phyloP scores from a whole-genome alignment of 1,140 invertebrate genomes.

The Homalodisca vitripennis region DNA sequence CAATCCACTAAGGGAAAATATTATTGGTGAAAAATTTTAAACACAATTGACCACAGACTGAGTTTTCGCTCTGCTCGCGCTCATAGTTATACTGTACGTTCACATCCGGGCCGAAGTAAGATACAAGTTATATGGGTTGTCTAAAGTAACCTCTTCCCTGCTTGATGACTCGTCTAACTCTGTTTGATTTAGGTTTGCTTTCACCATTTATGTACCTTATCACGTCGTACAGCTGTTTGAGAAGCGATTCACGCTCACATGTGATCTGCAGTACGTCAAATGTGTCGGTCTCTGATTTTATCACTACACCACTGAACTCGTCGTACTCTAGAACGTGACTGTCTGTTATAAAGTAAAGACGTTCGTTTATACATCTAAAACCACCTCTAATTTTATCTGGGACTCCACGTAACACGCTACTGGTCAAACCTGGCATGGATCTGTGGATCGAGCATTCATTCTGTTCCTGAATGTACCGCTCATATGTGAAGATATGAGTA shows the following conservation, averaged over 20 bases:
- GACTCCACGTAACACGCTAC: not conserved
- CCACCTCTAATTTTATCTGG: not conserved
- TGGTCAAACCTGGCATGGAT: not conserved
- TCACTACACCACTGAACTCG: not conserved
- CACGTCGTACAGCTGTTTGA: too few species aligned
- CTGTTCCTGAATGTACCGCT: not conserved
- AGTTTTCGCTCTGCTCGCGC: constrained; percentile 1
- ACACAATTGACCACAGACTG: constrained; percentile 28
- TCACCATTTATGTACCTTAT: not conserved
- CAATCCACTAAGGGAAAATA: not conserved
- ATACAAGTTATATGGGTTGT: not conserved
- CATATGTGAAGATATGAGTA: not conserved
- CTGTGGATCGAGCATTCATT: not conserved
- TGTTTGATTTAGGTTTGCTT: not conserved
- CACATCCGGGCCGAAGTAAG: constrained; percentile 8
- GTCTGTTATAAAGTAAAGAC: not conserved
- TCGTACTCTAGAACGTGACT: too few species aligned
- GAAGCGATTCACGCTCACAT: too few species aligned
- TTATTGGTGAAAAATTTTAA: constrained; percentile 2
- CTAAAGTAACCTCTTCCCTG: constrained; percentile 1
- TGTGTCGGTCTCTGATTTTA: not conserved
- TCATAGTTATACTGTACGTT: constrained; percentile 22
- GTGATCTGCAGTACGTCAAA: too few species aligned
- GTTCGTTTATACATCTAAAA: not conserved
- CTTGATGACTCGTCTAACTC: not conserved